These are phyloP conservation scores for Tyrophagus putrescentiae DNA, from an alignment of 1,140 invertebrate species.

Conservation along the genomic window DNA sequence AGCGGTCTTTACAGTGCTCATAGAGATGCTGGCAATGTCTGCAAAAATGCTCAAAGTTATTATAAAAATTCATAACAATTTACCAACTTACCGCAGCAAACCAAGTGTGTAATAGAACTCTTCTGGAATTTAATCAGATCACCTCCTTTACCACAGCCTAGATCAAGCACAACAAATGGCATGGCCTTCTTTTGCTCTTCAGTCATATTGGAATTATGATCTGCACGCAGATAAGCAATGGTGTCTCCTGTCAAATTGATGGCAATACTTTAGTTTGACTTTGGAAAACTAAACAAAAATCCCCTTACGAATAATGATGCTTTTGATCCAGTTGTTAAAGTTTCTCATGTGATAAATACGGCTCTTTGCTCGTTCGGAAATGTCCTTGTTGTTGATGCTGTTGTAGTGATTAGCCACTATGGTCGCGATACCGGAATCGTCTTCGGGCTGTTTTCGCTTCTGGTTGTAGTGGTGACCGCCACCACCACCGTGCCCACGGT, in stretches of 20 bases:
- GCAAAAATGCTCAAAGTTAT: constrained; percentile 16
- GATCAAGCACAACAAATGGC: constrained; percentile 43
- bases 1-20: constrained; percentile 49
- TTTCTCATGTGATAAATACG: constrained; percentile 84
- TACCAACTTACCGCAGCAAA: constrained; percentile 52
- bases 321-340: constrained; percentile 98
- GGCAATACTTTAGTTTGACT: neutral
- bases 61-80: neutral
- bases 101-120: constrained; percentile 60
- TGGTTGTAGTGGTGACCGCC: neutral
- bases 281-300: neutral
- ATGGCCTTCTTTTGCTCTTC: constrained; percentile 39
- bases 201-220: neutral
- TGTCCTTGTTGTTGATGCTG: constrained; percentile 58
- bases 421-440: constrained; percentile 26
- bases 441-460: neutral
- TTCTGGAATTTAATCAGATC: constrained; percentile 91
- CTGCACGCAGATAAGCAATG: neutral
- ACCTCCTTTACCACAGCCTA: constrained; percentile 81
- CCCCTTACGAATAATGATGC: constrained; percentile 63
- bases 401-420: constrained; percentile 75
- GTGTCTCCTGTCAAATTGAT: neutral
- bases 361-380: constrained; percentile 60
- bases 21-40: constrained; percentile 82
- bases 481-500: neutral